These are phyloP conservation scores for Nomia melanderi DNA, from an alignment of 1,140 invertebrate genomes.

Conservation along the genomic window DNA sequence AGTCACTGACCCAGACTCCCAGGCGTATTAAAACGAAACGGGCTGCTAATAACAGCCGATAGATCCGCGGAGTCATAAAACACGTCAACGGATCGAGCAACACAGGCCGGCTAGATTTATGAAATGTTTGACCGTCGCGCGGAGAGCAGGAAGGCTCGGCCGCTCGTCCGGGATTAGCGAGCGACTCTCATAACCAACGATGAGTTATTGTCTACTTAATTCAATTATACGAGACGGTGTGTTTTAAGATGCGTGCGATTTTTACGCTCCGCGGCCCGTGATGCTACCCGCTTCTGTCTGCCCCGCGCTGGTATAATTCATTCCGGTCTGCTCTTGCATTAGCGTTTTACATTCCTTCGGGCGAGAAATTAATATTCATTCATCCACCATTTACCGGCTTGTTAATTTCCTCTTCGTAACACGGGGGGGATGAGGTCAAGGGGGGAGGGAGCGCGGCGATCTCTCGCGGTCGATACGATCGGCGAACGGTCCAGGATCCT, in stretches of 20 bases:
- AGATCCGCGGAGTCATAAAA: constrained; percentile 1
- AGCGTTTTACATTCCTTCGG: constrained; percentile 44
- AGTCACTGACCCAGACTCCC: not conserved
- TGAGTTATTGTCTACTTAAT: constrained; percentile 60
- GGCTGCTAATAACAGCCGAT: not conserved
- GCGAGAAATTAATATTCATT: constrained; percentile 54
- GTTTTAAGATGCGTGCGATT: constrained; percentile 72
- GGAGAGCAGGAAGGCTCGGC: not conserved
- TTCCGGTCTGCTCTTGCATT: constrained; percentile 26
- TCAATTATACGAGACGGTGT: constrained; percentile 43
- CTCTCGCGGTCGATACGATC: not conserved
- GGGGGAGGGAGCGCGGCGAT: too few species aligned
- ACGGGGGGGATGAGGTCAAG: not conserved
- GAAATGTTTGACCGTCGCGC: constrained; percentile 29
- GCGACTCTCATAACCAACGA: constrained; percentile 15
- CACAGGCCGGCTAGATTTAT: constrained; percentile 11
- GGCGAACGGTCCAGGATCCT: not conserved
- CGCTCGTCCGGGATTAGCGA: constrained; percentile 12
- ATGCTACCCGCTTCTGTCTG: constrained; percentile 27
- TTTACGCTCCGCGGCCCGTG: constrained; percentile 68
- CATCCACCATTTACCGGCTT: constrained; percentile 1
- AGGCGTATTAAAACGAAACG: not conserved
- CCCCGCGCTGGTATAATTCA: constrained; percentile 36
- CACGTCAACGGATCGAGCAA: not conserved
- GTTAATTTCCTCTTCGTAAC: constrained; percentile 14